These are phyloP conservation scores for Sebastes iracundus DNA, from an alignment of 2,797 vertebrate species.

Conservation along the genomic window DNA sequence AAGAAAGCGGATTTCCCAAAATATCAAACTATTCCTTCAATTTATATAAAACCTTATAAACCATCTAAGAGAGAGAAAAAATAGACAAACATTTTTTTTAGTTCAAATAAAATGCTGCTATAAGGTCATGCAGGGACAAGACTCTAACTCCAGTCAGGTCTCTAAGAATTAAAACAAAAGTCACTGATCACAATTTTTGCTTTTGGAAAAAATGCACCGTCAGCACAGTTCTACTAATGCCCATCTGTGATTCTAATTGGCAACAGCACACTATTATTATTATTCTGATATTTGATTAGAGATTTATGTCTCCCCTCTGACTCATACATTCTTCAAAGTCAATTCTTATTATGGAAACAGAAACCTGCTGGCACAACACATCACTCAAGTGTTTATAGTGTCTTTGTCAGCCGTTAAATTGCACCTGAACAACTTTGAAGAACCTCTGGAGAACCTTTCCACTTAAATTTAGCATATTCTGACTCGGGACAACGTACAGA, in stretches of 20 bases:
- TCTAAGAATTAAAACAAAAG: neutral
- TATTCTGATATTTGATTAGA: constrained; percentile 32
- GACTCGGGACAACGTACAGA: constrained; percentile 15
- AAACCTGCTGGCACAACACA: constrained; percentile 31
- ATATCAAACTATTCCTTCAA: neutral
- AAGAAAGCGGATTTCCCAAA: neutral
- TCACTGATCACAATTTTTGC: neutral
- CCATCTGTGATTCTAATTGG: neutral
- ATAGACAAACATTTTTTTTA: too few relatives aligned
- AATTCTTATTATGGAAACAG: constrained; percentile 32
- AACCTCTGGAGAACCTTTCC: constrained; percentile 28
- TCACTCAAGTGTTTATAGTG: constrained; percentile 8
- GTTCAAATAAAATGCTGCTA: neutral
- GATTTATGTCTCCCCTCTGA: constrained; percentile 13
- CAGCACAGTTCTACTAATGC: constrained; percentile 5
- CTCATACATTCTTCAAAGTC: constrained; percentile 43
- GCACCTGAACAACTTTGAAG: constrained; percentile 18
- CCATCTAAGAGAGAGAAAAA: neutral
- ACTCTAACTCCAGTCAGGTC: neutral
- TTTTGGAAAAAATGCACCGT: neutral
- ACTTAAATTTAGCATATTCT: constrained; percentile 50
- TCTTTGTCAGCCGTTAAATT: constrained; percentile 23
- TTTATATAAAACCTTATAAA: neutral
- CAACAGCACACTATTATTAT: constrained; percentile 1
- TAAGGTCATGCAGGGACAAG: neutral